Evolutionary conservation across 1,140 invertebrate species (phyloP).

Genomic region (Daktulosphaira vitifoliae): DNA sequence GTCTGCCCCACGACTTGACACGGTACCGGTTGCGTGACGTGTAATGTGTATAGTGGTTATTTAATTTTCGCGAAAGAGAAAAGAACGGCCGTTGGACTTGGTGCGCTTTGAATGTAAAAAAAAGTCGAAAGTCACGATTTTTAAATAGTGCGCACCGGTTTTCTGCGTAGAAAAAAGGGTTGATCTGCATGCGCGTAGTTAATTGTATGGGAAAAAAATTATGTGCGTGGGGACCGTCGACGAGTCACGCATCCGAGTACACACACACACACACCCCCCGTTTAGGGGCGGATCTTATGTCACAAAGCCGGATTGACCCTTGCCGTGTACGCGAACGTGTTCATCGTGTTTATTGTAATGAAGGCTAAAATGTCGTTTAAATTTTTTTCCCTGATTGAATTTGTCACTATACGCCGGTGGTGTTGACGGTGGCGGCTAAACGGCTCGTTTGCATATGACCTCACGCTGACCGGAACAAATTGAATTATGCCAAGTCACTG

Average conservation of each 20-base stretch:
- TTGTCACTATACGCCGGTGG: background rate
- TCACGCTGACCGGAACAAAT: slow-evolving; percentile 33
- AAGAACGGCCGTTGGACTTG: slow-evolving; percentile 9
- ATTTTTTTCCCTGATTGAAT: background rate
- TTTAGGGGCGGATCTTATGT: slow-evolving; percentile 14
- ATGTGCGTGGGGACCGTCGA: too few species aligned
- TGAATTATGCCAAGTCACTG: slow-evolving; percentile 29
- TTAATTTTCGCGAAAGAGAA: too few species aligned
- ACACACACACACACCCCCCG: slow-evolving; percentile 14
- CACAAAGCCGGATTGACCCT: slow-evolving; percentile 6
- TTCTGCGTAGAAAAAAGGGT: slow-evolving; percentile 3
- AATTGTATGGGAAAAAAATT: too few species aligned
- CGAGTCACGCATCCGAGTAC: too few species aligned
- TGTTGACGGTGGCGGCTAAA: slow-evolving; percentile 8
- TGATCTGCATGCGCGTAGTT: background rate
- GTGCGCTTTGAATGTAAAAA: background rate
- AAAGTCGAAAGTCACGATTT: slow-evolving; percentile 31
- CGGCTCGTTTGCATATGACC: slow-evolving; percentile 18
- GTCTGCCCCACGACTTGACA: too few species aligned
- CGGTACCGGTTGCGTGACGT: too few species aligned
- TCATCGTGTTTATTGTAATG: slow-evolving; percentile 10
- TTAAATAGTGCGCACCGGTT: slow-evolving; percentile 1
- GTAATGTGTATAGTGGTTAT: too few species aligned
- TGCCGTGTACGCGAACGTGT: background rate
- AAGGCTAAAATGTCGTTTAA: slow-evolving; percentile 19